Evolutionary conservation across 2,113 vertebrate species (phyloP).

Genomic region (Leuciscus idus): DNA sequence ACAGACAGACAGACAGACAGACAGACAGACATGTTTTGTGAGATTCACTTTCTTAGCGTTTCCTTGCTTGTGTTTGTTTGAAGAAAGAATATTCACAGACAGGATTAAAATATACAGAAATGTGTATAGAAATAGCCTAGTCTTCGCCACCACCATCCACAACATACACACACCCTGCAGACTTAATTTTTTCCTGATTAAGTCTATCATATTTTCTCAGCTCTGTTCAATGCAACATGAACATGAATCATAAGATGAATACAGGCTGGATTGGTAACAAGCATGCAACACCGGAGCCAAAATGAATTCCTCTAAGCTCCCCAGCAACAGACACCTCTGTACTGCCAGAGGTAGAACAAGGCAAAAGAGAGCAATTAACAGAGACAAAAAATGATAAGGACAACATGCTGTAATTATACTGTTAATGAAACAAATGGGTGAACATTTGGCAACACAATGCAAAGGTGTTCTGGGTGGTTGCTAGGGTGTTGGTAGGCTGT

Average conservation of each 20-base stretch:
- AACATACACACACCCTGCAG: background rate
- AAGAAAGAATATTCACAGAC: background rate
- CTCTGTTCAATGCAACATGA: background rate
- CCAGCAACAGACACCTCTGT: background rate
- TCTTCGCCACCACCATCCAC: background rate
- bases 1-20: background rate
- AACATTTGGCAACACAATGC: background rate
- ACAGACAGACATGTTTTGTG: background rate
- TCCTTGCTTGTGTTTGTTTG: background rate
- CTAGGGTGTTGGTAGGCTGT: background rate
- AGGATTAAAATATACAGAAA: background rate
- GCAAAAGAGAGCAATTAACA: background rate
- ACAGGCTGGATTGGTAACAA: conserved; percentile 2
- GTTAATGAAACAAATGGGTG: background rate
- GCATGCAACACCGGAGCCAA: background rate
- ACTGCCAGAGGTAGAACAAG: background rate
- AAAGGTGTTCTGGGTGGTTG: background rate
- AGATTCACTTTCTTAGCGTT: background rate
- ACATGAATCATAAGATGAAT: conserved; percentile 8
- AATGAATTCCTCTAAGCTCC: conserved; percentile 20
- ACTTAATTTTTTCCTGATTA: conserved; percentile 5
- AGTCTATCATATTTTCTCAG: background rate
- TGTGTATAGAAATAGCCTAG: background rate
- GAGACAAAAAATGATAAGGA: background rate
- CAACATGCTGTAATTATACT: background rate